phyloP scores from a whole-genome alignment of 2,113 vertebrate species.

The Oryzias celebensis region DNA sequence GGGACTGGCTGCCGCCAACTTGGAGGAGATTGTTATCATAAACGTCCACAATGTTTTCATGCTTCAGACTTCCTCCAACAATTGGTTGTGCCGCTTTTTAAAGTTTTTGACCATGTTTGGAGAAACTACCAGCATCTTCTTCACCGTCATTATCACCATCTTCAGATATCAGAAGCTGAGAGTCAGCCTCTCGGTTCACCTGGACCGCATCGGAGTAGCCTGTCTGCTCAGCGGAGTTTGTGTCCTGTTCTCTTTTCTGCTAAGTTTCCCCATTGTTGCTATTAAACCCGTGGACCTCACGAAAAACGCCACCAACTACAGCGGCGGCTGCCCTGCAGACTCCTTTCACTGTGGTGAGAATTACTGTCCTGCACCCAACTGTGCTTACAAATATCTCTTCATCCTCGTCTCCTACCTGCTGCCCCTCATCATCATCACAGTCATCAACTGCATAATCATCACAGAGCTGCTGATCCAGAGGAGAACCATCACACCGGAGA shows the following conservation, averaged over 20 bases:
- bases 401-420: conserved; percentile 57
- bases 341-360: conserved; percentile 65
- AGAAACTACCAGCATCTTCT: conserved; percentile 67
- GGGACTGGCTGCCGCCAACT: conserved; percentile 64
- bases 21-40: conserved; percentile 70
- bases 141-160: conserved; percentile 75
- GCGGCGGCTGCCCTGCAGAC: conserved; percentile 59
- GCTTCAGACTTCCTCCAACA: rapidly evolving
- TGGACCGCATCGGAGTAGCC: conserved; percentile 64
- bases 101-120: conserved; percentile 67
- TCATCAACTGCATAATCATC: conserved; percentile 66
- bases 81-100: conserved; percentile 48
- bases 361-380: conserved; percentile 48
- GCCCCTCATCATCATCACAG: conserved; percentile 70
- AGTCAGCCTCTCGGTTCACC: conserved; percentile 49
- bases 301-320: conserved; percentile 26
- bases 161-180: conserved; percentile 78
- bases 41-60: conserved; percentile 62
- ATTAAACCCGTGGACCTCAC: conserved; percentile 3
- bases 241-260: conserved; percentile 22
- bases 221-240: conserved; percentile 43
- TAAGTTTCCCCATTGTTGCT: conserved; percentile 53
- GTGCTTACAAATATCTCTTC: conserved; percentile 66
- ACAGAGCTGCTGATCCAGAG: conserved; percentile 54
- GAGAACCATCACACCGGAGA: conserved; percentile 27